Percentiles rank a stretch among this genome's conserved stretches.
phyloP scores from a whole-genome alignment of 2,797 vertebrate genomes.

The Mycteria americana region DNA sequence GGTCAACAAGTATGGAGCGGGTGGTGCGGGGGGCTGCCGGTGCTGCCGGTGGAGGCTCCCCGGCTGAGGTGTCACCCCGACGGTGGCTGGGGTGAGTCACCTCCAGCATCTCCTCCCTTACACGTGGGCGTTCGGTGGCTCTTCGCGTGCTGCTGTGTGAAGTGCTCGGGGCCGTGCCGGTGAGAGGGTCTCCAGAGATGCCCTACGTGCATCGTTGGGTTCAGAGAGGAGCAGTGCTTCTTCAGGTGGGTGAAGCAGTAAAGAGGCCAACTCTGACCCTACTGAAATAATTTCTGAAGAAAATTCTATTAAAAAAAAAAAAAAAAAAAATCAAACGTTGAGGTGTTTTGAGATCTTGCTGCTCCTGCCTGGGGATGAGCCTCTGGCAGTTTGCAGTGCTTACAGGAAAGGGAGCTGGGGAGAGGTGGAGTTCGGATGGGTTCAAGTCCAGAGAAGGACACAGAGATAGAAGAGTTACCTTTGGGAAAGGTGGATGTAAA shows the following conservation, averaged over 20 bases:
- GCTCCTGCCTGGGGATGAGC: background rate
- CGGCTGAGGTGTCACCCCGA: accelerated
- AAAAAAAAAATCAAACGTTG: background rate
- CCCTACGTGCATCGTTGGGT: accelerated
- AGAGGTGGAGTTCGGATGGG: background rate
- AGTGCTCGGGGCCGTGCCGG: accelerated
- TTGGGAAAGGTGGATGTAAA: background rate
- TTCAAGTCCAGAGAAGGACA: background rate
- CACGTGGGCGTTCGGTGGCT: background rate
- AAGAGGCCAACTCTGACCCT: background rate
- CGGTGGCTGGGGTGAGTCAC: background rate
- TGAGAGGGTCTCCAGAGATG: background rate
- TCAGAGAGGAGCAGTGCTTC: background rate
- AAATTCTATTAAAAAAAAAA: background rate
- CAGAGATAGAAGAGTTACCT: background rate
- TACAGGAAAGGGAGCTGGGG: background rate
- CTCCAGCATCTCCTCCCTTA: background rate
- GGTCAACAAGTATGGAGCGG: background rate
- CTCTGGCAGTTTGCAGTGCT: accelerated
- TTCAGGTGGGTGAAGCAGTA: background rate
- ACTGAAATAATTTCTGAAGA: background rate
- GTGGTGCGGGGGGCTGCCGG: background rate
- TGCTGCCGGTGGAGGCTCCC: accelerated
- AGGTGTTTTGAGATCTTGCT: background rate
- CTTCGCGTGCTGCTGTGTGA: background rate